Conservation (phyloP, 2,113 vertebrate species). For the Tautogolabrus adspersus region DNA sequence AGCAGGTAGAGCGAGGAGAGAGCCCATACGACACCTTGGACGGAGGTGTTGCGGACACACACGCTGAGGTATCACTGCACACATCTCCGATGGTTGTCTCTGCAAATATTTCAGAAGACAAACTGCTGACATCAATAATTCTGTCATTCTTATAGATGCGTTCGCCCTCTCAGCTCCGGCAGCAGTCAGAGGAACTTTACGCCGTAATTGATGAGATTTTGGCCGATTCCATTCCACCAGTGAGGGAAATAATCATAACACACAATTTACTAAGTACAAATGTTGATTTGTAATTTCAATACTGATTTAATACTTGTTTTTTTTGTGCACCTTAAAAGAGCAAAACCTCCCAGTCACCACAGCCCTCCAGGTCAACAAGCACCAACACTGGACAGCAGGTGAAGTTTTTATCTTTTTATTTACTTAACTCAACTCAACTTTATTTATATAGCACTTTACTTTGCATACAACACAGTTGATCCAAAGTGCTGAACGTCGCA, state of each 20-base stretch:
- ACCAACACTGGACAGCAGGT: constrained; percentile 83
- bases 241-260: constrained; percentile 68
- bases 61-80: constrained; percentile 84
- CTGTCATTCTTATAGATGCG: constrained; percentile 85
- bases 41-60: constrained; percentile 74
- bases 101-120: neutral
- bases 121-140: neutral
- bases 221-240: constrained; percentile 85
- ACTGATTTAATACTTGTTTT: neutral
- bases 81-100: neutral
- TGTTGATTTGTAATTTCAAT: neutral
- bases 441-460: no score
- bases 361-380: constrained; percentile 71
- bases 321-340: constrained; percentile 67
- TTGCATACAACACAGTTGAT: no score
- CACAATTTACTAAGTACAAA: neutral
- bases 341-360: constrained; percentile 74
- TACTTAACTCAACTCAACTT: no score
- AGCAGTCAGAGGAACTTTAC: constrained; percentile 93
- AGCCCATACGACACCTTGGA: constrained; percentile 56
- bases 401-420: constrained; percentile 40
- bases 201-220: constrained; percentile 93
- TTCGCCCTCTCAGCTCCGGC: constrained; percentile 91
- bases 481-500: no score
- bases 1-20: constrained; percentile 87